Evolutionary conservation across 2,888 invertebrate genomes (phyloP), one percentile per base, ranked within the genome.

Genomic region (Piscicola geometra): DNA sequence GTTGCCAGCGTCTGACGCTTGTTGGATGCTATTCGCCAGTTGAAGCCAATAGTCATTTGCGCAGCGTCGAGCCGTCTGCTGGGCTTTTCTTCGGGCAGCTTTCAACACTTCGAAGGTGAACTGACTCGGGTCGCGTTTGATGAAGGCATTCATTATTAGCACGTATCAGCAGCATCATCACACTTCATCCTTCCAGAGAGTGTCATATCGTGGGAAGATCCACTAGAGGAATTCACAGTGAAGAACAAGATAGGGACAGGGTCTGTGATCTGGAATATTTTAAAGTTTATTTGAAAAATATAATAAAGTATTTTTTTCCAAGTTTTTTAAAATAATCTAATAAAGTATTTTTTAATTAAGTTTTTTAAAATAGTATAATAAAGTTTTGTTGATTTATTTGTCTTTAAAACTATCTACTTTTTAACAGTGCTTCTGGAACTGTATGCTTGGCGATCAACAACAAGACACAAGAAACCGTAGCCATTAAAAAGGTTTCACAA

Each of bases 151-250:
- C n/a, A n/a, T n/a, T n/a, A n/a, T n/a, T n/a, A n/a, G n/a, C n/a
- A n/a, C n/a, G n/a, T n/a, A n/a, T n/a, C n/a, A n/a, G n/a, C n/a
- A n/a, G n/a, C n/a, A n/a, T n/a, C n/a, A n/a, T n/a, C n/a, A n/a
- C n/a, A n/a, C n/a, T n/a, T n/a, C n/a, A 18, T 52, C 5, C 21
- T 52, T 25, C n/a, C 64, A 83, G 89, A 96, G 83, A 94, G 94
- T 81, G 98, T 99, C 84, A 97, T 98, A 76, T 92, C 92, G 83
- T 88, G 89, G 15, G 91, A 91, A 75, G 90, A 95, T 86, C 94
- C 95, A 0, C 88, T 90, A 79, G 88, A 90, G 32, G 89, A 92
- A 79, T 96, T 94, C 85, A 90, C 91, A 79, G 89, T 91, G 79
- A 89, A 90, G 78, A 91, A 91, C 83, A 93, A 94, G 84, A 90